A percentile compares a stretch with the other conserved stretches of the same genome.
Evolutionary conservation across 2,888 invertebrate genomes (phyloP).

Genomic region (Eupithecia inturbata): DNA sequence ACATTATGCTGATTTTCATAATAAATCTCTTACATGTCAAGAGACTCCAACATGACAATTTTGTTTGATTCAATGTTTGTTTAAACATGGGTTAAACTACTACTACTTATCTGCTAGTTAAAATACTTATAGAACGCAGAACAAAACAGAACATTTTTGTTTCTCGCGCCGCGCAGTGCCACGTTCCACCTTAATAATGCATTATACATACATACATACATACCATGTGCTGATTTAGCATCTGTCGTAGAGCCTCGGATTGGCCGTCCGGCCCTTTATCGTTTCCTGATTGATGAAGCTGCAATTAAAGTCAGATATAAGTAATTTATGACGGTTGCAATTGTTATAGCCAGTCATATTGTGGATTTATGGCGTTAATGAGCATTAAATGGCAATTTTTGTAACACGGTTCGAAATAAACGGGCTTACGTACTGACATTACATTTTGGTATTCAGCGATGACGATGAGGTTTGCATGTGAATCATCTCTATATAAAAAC

Average conservation of each 20-base stretch:
- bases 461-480: background rate
- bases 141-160: too few relatives aligned
- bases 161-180: too few relatives aligned
- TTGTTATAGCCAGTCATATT: conserved; percentile 13
- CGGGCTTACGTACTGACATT: background rate
- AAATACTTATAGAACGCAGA: too few relatives aligned
- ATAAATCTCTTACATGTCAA: too few relatives aligned
- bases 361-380: conserved; percentile 8
- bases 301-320: conserved; percentile 48
- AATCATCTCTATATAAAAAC: background rate
- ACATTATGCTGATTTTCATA: too few relatives aligned
- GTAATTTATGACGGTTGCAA: conserved; percentile 8
- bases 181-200: too few relatives aligned
- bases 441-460: background rate
- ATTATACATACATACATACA: conserved; percentile 23
- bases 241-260: conserved; percentile 90
- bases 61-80: background rate
- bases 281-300: conserved; percentile 88
- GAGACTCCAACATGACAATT: background rate
- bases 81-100: too few relatives aligned
- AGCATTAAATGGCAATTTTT: background rate
- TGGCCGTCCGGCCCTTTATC: conserved; percentile 93
- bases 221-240: conserved; percentile 95
- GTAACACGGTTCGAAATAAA: background rate
- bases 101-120: too few relatives aligned